Evolutionary conservation across 2,113 vertebrate species (phyloP).

Genomic region (human): DNA sequence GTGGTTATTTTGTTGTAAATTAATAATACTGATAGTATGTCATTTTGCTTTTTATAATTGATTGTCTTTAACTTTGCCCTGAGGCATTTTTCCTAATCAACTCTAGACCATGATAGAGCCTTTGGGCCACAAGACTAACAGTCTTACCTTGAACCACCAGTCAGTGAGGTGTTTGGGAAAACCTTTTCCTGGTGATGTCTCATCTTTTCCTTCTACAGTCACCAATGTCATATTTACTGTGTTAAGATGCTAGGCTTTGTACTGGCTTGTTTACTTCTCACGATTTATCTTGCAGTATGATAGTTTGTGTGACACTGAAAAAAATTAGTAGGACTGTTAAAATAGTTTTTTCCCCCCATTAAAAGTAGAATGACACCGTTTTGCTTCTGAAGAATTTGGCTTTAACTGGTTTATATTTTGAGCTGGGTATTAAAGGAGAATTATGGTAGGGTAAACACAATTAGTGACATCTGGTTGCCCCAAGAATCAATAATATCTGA

Average conservation of each 20-base stretch:
- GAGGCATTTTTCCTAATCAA: neutral
- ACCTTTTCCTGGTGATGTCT: neutral
- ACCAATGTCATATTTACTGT: neutral
- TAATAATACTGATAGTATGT: neutral
- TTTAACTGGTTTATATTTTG: slow-evolving; percentile 49
- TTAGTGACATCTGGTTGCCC: slow-evolving; percentile 51
- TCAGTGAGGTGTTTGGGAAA: neutral
- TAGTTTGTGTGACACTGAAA: neutral
- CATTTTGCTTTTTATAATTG: neutral
- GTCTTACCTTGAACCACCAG: neutral
- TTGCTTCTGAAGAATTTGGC: neutral
- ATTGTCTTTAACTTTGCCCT: neutral
- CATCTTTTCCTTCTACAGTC: neutral
- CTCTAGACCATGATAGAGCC: neutral
- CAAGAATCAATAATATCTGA: slow-evolving; percentile 33
- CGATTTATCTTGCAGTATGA: neutral
- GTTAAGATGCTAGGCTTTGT: neutral
- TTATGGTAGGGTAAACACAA: slow-evolving; percentile 12
- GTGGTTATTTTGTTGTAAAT: slow-evolving; percentile 19
- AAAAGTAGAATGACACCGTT: slow-evolving; percentile 34
- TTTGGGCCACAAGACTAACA: neutral
- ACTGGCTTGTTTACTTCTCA: neutral
- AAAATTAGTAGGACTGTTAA: slow-evolving; percentile 7
- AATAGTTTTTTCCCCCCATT: neutral
- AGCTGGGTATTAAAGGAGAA: slow-evolving; percentile 4